phyloP scores from a whole-genome alignment of 2,113 vertebrate genomes.

The Perccottus glenii region DNA sequence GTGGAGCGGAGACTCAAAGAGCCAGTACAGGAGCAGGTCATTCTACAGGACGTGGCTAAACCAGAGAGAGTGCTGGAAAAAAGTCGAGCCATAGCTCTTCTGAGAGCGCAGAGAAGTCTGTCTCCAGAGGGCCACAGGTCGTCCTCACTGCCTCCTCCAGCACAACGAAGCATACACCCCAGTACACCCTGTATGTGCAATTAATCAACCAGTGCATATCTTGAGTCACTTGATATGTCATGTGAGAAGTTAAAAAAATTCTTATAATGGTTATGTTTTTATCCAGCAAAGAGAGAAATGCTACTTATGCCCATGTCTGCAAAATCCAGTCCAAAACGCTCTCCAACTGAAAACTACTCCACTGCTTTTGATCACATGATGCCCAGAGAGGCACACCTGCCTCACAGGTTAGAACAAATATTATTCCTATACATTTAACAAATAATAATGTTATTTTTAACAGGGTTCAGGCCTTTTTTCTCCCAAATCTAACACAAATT shows the following conservation, averaged over 20 bases:
- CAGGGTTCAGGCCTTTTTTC: no score
- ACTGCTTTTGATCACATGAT: conserved; percentile 89
- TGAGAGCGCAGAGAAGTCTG: conserved; percentile 82
- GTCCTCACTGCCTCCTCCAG: conserved; percentile 89
- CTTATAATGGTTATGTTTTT: not conserved
- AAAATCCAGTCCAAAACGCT: conserved; percentile 94
- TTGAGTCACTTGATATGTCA: not conserved
- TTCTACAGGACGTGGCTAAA: conserved; percentile 36
- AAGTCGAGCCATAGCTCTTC: conserved; percentile 46
- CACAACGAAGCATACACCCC: conserved; percentile 72
- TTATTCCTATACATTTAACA: no score
- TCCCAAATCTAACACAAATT: no score
- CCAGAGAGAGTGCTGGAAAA: conserved; percentile 17
- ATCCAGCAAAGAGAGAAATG: conserved; percentile 89
- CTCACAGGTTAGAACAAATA: conserved; percentile 76
- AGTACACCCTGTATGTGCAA: conserved; percentile 83
- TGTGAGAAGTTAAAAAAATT: not conserved
- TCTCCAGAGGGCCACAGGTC: conserved; percentile 85
- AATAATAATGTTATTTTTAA: no score
- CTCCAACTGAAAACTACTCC: conserved; percentile 93
- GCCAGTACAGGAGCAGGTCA: conserved; percentile 76
- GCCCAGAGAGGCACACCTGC: conserved; percentile 80
- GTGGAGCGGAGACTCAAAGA: conserved; percentile 74
- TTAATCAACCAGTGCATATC: not conserved
- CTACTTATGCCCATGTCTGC: conserved; percentile 86